Evolutionary conservation across 2,113 vertebrate genomes (phyloP), one percentile per base, ranked within the genome.

Genomic region (Melanotaenia duboulayi): DNA sequence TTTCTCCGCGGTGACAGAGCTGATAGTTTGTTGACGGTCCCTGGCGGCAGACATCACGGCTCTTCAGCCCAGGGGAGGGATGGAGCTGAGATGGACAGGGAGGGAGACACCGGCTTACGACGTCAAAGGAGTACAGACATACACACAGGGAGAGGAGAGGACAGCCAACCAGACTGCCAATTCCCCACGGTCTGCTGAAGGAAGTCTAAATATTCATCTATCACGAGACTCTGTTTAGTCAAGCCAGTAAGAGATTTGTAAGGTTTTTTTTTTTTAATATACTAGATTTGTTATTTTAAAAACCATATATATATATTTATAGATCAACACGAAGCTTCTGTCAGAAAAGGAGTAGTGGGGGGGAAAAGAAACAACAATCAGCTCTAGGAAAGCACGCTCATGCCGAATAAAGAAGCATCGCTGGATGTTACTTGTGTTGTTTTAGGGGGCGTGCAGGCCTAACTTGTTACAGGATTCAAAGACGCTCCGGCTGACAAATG

Each of bases 71-170:
- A 82, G 86, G 85, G 91, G 91, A 92, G 91, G 91, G 90, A 83
- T 81, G 91, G 91, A 90, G 82, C 86, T 81, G 90, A 90, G 90
- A 91, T 92, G 87, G 92, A 93, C 93, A 91, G 90, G 89, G 92
- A 91, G 93, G 93, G 92, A 93, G 93, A 94, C 93, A 94, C 93
- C 93, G 92, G 92, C 83, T 94, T 93, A 93, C 93, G 91, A 94
- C 93, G 93, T 94, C 93, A 94, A 93, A 91, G 87, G 89, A 91
- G 86, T 90, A 88, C 68, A 89, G 83, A 91, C 89, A 81, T 90
- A 85, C 90, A 84, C 52, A 51, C 61, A 42, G 70, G 65, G 68
- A 71, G 83, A 74, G 73, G 80, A 87, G 84, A 88, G 78, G 81
- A 88, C 85, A 67, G 76, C 60, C 89, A 74, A 68, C 63, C 79